phyloP scores from a whole-genome alignment of 2,797 vertebrate species.

The Artibeus jamaicensis region DNA sequence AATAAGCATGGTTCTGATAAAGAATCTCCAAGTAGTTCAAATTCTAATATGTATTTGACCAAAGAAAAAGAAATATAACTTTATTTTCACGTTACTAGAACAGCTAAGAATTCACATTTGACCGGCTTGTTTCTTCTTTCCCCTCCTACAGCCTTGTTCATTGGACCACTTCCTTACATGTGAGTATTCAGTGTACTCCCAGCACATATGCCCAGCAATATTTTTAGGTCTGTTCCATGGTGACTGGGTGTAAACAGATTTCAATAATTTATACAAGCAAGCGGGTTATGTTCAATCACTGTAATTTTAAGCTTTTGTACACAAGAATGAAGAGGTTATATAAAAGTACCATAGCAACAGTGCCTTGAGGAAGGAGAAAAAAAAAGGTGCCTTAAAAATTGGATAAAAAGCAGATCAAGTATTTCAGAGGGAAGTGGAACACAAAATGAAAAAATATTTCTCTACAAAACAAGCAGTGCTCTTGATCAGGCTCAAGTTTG shows the following conservation, averaged over 20 bases:
- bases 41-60: conserved; percentile 81
- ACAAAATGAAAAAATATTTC: conserved; percentile 84
- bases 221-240: conserved; percentile 82
- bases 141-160: conserved; percentile 87
- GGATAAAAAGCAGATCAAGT: conserved; percentile 83
- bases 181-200: conserved; percentile 86
- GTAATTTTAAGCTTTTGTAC: conserved; percentile 97
- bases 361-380: conserved; percentile 87
- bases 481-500: conserved; percentile 85
- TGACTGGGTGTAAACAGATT: conserved; percentile 91
- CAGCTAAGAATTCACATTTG: conserved; percentile 99
- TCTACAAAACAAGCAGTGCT: conserved; percentile 87
- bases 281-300: conserved; percentile 93
- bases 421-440: conserved; percentile 82
- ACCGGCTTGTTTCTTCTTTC: conserved; percentile 90
- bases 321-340: conserved; percentile 97
- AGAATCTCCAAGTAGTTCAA: conserved; percentile 84
- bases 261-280: conserved; percentile 94
- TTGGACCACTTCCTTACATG: conserved; percentile 83
- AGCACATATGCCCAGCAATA: conserved; percentile 87
- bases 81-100: conserved; percentile 99
- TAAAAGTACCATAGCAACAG: conserved; percentile 90
- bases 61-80: conserved; percentile 88
- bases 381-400: conserved; percentile 80
- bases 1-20: conserved; percentile 89